A percentile compares a stretch with the other conserved stretches of the same genome.
Evolutionary conservation across 1,140 invertebrate genomes (phyloP).

Genomic region (Drosophila cardini): DNA sequence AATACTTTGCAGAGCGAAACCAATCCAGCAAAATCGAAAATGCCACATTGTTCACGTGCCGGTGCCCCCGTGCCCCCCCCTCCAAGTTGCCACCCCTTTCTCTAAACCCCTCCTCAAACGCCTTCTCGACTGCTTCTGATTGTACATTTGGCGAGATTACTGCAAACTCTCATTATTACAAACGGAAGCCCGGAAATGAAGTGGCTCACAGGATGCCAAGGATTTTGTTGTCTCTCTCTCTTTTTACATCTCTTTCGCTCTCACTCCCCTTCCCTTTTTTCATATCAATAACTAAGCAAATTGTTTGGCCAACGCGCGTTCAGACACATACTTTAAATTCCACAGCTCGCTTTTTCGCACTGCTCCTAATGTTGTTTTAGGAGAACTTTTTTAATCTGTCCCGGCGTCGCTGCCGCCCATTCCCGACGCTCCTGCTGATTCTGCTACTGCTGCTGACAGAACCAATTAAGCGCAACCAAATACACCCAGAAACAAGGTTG

Average conservation of each 20-base stretch:
- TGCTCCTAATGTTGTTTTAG: slow-evolving; percentile 80
- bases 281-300: slow-evolving; percentile 83
- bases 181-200: slow-evolving; percentile 82
- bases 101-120: not conserved
- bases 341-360: slow-evolving; percentile 38
- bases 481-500: slow-evolving; percentile 67
- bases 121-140: slow-evolving; percentile 24
- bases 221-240: slow-evolving; percentile 6
- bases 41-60: slow-evolving; percentile 78
- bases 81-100: not conserved
- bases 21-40: slow-evolving; percentile 68
- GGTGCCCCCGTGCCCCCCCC: not conserved
- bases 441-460: slow-evolving; percentile 72
- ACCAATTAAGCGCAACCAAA: slow-evolving; percentile 81
- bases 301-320: slow-evolving; percentile 71
- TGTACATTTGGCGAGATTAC: slow-evolving; percentile 79
- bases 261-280: not conserved
- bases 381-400: slow-evolving; percentile 80
- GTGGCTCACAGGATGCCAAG: slow-evolving; percentile 55
- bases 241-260: not conserved
- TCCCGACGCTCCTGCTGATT: slow-evolving; percentile 15
- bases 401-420: slow-evolving; percentile 43
- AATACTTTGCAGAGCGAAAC: slow-evolving; percentile 27
- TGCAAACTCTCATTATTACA: slow-evolving; percentile 82
- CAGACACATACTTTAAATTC: slow-evolving; percentile 79